Evolutionary conservation across 2,113 vertebrate species (phyloP).

Genomic region (Pelecanoides urinatrix): DNA sequence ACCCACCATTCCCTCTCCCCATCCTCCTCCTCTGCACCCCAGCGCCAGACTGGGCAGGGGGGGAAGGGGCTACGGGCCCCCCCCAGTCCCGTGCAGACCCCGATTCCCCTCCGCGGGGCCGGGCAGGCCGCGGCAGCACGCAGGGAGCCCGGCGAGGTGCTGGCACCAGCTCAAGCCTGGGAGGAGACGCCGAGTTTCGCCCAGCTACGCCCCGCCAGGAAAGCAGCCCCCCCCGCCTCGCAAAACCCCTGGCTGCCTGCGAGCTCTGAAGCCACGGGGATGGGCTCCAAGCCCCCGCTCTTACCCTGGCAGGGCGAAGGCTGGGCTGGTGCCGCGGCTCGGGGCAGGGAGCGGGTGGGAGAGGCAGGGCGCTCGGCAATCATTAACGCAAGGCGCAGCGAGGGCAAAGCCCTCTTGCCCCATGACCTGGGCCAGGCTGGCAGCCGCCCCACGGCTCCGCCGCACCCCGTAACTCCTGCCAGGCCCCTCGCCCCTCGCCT

Average conservation of each 20-base stretch:
- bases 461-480: not conserved
- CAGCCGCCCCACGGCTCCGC: not conserved
- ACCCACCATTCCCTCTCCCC: not conserved
- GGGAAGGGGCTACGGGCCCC: rapidly evolving
- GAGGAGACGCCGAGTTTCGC: not conserved
- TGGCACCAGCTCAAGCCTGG: not conserved
- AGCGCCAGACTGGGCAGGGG: no score
- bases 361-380: not conserved
- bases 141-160: not conserved
- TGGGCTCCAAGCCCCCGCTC: not conserved
- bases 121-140: not conserved
- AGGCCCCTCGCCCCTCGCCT: not conserved
- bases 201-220: not conserved
- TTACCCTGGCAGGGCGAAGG: not conserved
- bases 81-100: rapidly evolving
- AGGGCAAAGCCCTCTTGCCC: not conserved
- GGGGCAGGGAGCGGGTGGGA: not conserved
- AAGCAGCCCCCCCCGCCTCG: not conserved
- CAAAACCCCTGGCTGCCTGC: not conserved
- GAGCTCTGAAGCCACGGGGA: not conserved
- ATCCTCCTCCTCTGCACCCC: not conserved
- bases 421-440: rapidly evolving
- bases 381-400: not conserved
- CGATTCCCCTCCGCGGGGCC: rapidly evolving
- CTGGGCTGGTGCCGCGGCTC: not conserved